phyloP scores from a whole-genome alignment of 2,797 vertebrate species.

The Arctocebus calabarensis region DNA sequence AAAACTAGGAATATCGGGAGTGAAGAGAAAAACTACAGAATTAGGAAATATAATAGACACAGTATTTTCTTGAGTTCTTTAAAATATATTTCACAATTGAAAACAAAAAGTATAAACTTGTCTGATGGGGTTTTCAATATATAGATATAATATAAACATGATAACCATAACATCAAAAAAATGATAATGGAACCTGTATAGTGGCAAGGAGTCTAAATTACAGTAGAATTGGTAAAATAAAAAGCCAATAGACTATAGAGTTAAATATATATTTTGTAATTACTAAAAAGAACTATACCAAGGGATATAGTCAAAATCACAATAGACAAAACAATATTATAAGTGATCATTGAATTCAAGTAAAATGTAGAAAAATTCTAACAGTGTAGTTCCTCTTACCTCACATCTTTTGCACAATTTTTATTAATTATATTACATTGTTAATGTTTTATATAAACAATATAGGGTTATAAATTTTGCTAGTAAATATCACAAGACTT shows the following conservation, averaged over 20 bases:
- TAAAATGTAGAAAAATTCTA: not conserved
- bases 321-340: not conserved
- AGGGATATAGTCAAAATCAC: not conserved
- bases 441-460: not conserved
- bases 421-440: not conserved
- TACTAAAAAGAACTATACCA: not conserved
- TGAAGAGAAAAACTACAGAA: not conserved
- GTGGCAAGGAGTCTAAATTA: conserved; percentile 2
- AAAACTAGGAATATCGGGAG: not conserved
- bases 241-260: not conserved
- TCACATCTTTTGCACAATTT: not conserved
- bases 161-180: not conserved
- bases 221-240: not conserved
- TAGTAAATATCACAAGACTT: not conserved
- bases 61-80: not conserved
- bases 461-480: not conserved
- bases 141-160: not conserved
- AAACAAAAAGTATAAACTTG: not conserved
- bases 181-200: not conserved
- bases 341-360: not conserved
- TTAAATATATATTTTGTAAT: not conserved
- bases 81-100: conserved; percentile 13
- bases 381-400: not conserved
- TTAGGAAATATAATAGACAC: not conserved
- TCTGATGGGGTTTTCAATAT: not conserved